These are phyloP conservation scores for Callochromis pleurospilus DNA, from an alignment of 2,113 vertebrate species.

Conservation along the genomic window DNA sequence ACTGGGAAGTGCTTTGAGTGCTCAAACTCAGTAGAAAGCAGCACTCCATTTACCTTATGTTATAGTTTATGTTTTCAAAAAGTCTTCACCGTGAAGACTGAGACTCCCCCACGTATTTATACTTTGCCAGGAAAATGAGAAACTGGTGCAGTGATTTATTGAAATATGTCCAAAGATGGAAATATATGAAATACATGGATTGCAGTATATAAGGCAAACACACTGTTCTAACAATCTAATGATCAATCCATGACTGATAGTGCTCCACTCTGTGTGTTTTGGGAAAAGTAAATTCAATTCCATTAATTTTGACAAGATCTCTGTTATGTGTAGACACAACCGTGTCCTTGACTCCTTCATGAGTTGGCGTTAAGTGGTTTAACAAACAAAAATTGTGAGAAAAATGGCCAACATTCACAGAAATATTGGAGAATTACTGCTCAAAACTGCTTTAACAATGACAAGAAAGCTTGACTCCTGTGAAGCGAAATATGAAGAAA, in stretches of 20 bases:
- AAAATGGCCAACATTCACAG: not conserved
- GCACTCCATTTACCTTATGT: not conserved
- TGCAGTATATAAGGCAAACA: not conserved
- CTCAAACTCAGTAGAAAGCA: not conserved
- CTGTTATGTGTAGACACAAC: not conserved
- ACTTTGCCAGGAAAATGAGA: not conserved
- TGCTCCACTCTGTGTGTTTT: not conserved
- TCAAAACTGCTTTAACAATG: not conserved
- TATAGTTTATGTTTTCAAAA: not conserved
- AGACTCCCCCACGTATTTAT: not conserved
- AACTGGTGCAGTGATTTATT: not conserved
- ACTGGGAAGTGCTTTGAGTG: not conserved
- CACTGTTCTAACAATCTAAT: not conserved
- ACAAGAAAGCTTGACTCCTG: not conserved
- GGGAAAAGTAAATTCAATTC: not conserved
- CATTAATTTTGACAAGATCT: not conserved
- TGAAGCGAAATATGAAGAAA: not conserved
- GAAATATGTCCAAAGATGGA: not conserved
- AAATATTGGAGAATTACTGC: not conserved
- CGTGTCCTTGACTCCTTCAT: not conserved
- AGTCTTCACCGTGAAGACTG: not conserved
- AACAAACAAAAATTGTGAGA: not conserved
- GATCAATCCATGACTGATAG: not conserved
- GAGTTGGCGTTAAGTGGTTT: not conserved
- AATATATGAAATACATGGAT: not conserved